These are phyloP conservation scores for Ennomos quercinarius DNA, from an alignment of 2,888 invertebrate genomes.

Conservation along the genomic window DNA sequence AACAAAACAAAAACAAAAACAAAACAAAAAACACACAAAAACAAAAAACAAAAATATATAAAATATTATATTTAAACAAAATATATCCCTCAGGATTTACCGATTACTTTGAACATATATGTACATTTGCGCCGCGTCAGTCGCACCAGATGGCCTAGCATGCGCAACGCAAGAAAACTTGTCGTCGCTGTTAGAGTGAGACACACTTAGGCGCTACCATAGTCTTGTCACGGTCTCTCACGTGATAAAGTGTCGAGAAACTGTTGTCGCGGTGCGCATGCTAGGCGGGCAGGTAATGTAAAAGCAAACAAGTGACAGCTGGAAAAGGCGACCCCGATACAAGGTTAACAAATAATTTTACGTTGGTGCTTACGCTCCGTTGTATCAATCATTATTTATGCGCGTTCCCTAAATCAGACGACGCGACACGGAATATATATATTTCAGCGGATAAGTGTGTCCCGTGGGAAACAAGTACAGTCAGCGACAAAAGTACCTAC, in stretches of 20 bases:
- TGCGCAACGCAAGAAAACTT: too few species aligned
- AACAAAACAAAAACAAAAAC: too few species aligned
- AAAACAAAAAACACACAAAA: too few species aligned
- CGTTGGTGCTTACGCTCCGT: background rate
- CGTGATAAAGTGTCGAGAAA: too few species aligned
- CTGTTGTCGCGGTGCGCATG: too few species aligned
- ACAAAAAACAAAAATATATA: too few species aligned
- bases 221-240: too few species aligned
- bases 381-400: slow-evolving; percentile 79
- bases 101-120: background rate
- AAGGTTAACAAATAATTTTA: background rate
- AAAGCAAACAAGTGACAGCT: slow-evolving; percentile 1
- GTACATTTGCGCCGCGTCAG: background rate
- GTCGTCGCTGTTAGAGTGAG: too few species aligned
- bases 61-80: background rate
- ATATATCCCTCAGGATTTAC: slow-evolving; percentile 3
- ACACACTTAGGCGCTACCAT: too few species aligned
- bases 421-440: slow-evolving; percentile 54
- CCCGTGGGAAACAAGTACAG: slow-evolving; percentile 5
- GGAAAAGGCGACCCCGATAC: background rate
- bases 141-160: too few species aligned
- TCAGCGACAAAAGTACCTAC: too few species aligned
- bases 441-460: slow-evolving; percentile 12
- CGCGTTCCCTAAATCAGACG: slow-evolving; percentile 66
- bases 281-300: too few species aligned